Evolutionary conservation across 2,888 invertebrate genomes (phyloP).

Genomic region (Apotomis capreana): DNA sequence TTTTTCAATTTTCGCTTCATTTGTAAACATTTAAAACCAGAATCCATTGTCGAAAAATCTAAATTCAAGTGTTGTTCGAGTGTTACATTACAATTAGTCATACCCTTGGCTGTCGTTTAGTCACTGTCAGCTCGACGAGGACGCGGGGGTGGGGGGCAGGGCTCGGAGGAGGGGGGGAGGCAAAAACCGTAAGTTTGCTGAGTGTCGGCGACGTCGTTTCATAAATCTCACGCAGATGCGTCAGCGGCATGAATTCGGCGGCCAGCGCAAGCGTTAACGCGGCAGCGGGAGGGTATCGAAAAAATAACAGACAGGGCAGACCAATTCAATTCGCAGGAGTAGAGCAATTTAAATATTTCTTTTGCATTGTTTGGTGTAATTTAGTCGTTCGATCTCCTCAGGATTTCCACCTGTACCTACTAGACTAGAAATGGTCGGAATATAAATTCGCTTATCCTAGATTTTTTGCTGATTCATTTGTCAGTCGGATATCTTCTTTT

Average conservation of each 20-base stretch:
- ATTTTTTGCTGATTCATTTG: too few relatives aligned
- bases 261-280: slow-evolving; percentile 1
- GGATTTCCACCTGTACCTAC: too few relatives aligned
- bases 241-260: slow-evolving; percentile 53
- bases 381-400: too few relatives aligned
- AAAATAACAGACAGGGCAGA: too few relatives aligned
- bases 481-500: too few relatives aligned
- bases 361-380: too few relatives aligned
- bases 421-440: too few relatives aligned
- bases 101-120: slow-evolving; percentile 33
- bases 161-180: slow-evolving; percentile 19
- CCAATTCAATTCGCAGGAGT: too few relatives aligned
- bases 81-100: slow-evolving; percentile 40
- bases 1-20: too few relatives aligned
- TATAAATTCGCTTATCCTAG: too few relatives aligned
- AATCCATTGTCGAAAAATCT: slow-evolving; percentile 18
- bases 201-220: slow-evolving; percentile 59
- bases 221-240: slow-evolving; percentile 70
- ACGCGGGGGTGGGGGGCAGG: slow-evolving; percentile 19
- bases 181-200: slow-evolving; percentile 57
- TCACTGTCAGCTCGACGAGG: slow-evolving; percentile 32
- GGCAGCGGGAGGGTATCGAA: slow-evolving; percentile 23
- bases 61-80: slow-evolving; percentile 34
- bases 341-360: too few relatives aligned
- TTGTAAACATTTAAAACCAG: too few relatives aligned